phyloP scores from a whole-genome alignment of 1,140 invertebrate species.

The Papilio aristodemus region DNA sequence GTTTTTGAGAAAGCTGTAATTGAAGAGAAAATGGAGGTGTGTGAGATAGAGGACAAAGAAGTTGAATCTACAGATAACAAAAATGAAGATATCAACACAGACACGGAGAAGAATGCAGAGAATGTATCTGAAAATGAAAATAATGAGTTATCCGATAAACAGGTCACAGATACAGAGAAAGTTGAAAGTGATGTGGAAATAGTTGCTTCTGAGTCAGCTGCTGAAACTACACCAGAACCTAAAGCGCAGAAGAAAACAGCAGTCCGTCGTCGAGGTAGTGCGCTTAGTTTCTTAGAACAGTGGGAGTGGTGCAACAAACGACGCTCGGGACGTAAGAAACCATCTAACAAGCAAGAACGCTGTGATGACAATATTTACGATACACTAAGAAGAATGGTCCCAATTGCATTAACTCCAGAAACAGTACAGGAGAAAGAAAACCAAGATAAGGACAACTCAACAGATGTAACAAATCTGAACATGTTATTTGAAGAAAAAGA shows the following conservation, averaged over 20 bases:
- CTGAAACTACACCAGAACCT: conserved; percentile 47
- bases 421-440: conserved; percentile 67
- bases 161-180: conserved; percentile 68
- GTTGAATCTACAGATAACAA: conserved; percentile 51
- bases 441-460: conserved; percentile 81
- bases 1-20: conserved; percentile 54
- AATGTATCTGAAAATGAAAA: conserved; percentile 70
- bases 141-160: conserved; percentile 69
- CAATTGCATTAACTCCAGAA: conserved; percentile 63
- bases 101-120: conserved; percentile 56
- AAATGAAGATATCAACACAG: conserved; percentile 49
- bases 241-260: conserved; percentile 81
- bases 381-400: conserved; percentile 83
- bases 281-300: conserved; percentile 84
- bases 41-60: conserved; percentile 46
- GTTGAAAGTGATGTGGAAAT: conserved; percentile 68
- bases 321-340: conserved; percentile 83
- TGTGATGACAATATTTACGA: conserved; percentile 83
- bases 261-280: conserved; percentile 84
- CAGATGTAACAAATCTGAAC: conserved; percentile 84
- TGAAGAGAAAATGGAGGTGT: conserved; percentile 49
- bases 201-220: conserved; percentile 38
- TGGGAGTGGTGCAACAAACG: conserved; percentile 88
- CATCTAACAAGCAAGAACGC: conserved; percentile 71
- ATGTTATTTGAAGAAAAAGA: conserved; percentile 83